These are phyloP conservation scores for Macroglossus sobrinus DNA, from an alignment of 2,113 vertebrate species.

Conservation along the genomic window DNA sequence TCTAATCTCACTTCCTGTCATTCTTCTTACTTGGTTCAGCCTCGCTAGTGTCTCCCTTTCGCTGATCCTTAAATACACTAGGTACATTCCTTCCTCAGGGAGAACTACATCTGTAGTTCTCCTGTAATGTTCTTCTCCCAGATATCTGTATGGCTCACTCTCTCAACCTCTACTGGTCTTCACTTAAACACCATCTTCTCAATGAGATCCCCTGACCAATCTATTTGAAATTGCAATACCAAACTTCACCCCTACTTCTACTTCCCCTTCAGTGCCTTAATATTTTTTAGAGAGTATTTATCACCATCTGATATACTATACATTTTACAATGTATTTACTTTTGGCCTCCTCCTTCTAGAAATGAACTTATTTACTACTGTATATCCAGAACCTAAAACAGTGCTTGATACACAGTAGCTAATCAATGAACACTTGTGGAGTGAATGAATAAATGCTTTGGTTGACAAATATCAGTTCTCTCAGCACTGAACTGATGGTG, in stretches of 20 bases:
- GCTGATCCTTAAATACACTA: background rate
- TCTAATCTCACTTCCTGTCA: background rate
- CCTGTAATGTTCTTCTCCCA: background rate
- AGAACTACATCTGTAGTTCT: background rate
- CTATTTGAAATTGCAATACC: background rate
- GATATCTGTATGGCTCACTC: background rate
- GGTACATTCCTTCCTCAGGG: background rate
- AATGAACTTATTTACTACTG: background rate
- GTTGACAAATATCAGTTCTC: background rate
- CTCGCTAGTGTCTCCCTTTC: background rate
- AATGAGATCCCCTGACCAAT: background rate
- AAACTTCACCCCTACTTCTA: background rate
- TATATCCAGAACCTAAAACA: background rate
- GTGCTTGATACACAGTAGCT: background rate
- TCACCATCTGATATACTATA: background rate
- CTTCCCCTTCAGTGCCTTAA: background rate
- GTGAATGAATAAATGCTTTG: background rate
- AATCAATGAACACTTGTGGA: background rate
- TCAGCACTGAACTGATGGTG: background rate
- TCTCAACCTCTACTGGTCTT: background rate
- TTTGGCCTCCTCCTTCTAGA: background rate
- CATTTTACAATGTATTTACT: background rate
- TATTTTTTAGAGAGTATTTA: background rate
- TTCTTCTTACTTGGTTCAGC: background rate
- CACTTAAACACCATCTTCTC: background rate